Percentiles rank a stretch among this genome's conserved stretches.
These are phyloP conservation scores for Magallana nippona DNA, from an alignment of 2,888 invertebrate species.

Conservation along the genomic window DNA sequence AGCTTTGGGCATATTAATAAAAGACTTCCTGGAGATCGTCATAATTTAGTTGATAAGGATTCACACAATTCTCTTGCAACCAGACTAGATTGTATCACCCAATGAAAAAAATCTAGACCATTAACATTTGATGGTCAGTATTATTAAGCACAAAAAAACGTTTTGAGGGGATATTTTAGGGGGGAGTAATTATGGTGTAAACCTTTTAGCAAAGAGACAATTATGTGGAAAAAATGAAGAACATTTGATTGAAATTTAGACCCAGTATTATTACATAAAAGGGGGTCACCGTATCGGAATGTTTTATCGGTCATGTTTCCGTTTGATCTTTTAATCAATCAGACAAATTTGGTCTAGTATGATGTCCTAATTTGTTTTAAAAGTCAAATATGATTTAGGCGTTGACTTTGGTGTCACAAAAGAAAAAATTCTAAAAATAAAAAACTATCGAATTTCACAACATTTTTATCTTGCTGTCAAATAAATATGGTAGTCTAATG, in stretches of 20 bases:
- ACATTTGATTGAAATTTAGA: neutral
- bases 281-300: neutral
- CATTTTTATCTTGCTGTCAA: neutral
- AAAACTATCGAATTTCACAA: slow-evolving; percentile 28
- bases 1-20: neutral
- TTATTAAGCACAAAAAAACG: neutral
- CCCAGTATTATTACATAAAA: neutral
- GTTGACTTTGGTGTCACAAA: neutral
- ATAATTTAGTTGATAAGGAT: neutral
- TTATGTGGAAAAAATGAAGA: neutral
- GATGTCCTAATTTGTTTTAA: neutral
- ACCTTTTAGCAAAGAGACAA: neutral
- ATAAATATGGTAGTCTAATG: neutral
- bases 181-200: neutral
- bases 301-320: slow-evolving; percentile 7
- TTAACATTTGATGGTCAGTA: slow-evolving; percentile 1
- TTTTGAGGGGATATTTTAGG: too few species aligned
- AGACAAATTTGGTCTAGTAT: neutral
- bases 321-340: slow-evolving; percentile 29
- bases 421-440: neutral
- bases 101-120: slow-evolving; percentile 4
- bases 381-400: neutral
- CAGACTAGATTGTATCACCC: slow-evolving; percentile 24
- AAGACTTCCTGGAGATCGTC: slow-evolving; percentile 9
- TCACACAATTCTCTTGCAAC: neutral